These are phyloP conservation scores for Pangasianodon gigas DNA, from an alignment of 2,113 vertebrate species.

Conservation along the genomic window DNA sequence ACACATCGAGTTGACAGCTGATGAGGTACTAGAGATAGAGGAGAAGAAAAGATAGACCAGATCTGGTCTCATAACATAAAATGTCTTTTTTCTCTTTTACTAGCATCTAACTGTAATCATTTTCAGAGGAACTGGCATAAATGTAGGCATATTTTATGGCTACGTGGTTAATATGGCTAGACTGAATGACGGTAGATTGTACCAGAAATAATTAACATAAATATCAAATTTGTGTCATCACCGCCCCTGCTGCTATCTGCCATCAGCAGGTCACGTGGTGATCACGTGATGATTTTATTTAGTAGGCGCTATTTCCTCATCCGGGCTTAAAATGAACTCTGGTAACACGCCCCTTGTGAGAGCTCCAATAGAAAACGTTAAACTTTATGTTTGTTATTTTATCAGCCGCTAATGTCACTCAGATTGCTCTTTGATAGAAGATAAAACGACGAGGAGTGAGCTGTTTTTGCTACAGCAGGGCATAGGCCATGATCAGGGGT, in stretches of 20 bases:
- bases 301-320: not conserved
- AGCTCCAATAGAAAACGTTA: not conserved
- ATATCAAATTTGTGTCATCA: not conserved
- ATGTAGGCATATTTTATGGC: not conserved
- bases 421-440: not conserved
- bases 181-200: not conserved
- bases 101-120: not conserved
- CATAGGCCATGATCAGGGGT: not conserved
- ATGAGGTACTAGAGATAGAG: not conserved
- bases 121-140: not conserved
- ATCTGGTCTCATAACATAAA: not conserved
- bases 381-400: not conserved
- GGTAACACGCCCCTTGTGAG: not conserved
- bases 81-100: not conserved
- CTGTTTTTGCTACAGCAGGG: not conserved
- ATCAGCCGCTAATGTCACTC: not conserved
- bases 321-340: not conserved
- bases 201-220: not conserved
- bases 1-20: not conserved
- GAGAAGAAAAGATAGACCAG: not conserved
- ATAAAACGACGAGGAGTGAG: not conserved
- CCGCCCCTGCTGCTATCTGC: not conserved
- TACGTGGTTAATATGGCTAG: not conserved
- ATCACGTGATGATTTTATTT: conserved; percentile 5
- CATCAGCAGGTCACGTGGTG: not conserved